Evolutionary conservation across 2,888 invertebrate species (phyloP).

Genomic region (Volucella inanis): DNA sequence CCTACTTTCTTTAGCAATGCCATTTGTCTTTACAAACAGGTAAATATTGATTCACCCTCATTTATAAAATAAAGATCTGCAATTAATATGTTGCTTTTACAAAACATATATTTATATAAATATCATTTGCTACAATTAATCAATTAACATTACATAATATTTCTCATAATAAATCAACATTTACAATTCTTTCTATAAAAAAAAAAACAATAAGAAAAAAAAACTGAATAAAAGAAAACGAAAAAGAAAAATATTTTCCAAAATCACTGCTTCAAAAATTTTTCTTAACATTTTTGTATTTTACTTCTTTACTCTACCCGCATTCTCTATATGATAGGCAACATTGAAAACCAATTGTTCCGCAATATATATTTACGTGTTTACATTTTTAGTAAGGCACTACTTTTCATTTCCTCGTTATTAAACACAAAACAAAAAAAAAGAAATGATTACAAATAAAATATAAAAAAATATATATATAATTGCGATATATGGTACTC

Average conservation of each 20-base stretch:
- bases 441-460: conserved; percentile 43
- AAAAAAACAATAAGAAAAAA: conserved; percentile 46
- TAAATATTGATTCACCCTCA: too few relatives aligned
- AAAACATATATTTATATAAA: conserved; percentile 64
- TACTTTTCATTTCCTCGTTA: conserved; percentile 35
- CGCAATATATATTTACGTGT: conserved; percentile 18
- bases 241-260: conserved; percentile 42
- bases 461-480: conserved; percentile 58
- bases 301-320: conserved; percentile 57
- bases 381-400: conserved; percentile 59
- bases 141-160: conserved; percentile 58
- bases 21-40: too few relatives aligned
- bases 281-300: conserved; percentile 27
- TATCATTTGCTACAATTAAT: conserved; percentile 62
- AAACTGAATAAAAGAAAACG: conserved; percentile 31
- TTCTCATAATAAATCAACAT: conserved; percentile 61
- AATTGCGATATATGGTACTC: too few relatives aligned
- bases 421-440: conserved; percentile 42
- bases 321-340: conserved; percentile 52
- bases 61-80: not conserved
- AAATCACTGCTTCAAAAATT: conserved; percentile 55
- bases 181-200: conserved; percentile 65
- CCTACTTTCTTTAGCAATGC: too few relatives aligned
- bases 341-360: conserved; percentile 55
- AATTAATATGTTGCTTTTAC: conserved; percentile 43